phyloP scores from a whole-genome alignment of 2,113 vertebrate genomes.

The Triplophysa siluroides region DNA sequence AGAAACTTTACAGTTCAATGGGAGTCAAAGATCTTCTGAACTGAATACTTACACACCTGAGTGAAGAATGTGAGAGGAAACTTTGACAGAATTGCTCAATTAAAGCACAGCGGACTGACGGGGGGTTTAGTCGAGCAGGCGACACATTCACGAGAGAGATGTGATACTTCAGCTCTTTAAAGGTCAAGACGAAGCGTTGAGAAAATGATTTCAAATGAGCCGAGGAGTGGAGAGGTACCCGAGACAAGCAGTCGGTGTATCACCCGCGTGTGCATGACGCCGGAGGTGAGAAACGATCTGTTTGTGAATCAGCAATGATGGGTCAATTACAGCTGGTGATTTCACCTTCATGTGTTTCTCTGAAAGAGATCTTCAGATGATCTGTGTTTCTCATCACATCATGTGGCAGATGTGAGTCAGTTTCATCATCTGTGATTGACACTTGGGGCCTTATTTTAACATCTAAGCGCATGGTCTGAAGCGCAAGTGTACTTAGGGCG shows the following conservation, averaged over 20 bases:
- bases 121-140: constrained; percentile 60
- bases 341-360: not conserved
- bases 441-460: too few relatives aligned
- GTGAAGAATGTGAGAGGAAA: constrained; percentile 37
- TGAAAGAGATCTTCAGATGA: not conserved
- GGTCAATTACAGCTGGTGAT: not conserved
- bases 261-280: constrained; percentile 26
- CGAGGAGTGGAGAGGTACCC: constrained; percentile 53
- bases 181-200: constrained; percentile 72
- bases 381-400: not conserved
- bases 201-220: constrained; percentile 67
- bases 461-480: too few relatives aligned
- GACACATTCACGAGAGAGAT: constrained; percentile 58
- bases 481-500: too few relatives aligned
- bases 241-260: too few relatives aligned
- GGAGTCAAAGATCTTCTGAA: too few relatives aligned
- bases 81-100: constrained; percentile 65
- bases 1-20: too few relatives aligned
- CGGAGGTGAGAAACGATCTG: too few relatives aligned
- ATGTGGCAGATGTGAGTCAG: too few relatives aligned
- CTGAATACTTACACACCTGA: too few relatives aligned
- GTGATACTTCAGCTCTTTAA: constrained; percentile 35
- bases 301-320: constrained; percentile 10
- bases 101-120: constrained; percentile 60
- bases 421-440: too few relatives aligned